A percentile compares a stretch with the other conserved stretches of the same genome.
These are phyloP conservation scores for Microplitis deprimator DNA, from an alignment of 2,888 invertebrate species.

Conservation along the genomic window DNA sequence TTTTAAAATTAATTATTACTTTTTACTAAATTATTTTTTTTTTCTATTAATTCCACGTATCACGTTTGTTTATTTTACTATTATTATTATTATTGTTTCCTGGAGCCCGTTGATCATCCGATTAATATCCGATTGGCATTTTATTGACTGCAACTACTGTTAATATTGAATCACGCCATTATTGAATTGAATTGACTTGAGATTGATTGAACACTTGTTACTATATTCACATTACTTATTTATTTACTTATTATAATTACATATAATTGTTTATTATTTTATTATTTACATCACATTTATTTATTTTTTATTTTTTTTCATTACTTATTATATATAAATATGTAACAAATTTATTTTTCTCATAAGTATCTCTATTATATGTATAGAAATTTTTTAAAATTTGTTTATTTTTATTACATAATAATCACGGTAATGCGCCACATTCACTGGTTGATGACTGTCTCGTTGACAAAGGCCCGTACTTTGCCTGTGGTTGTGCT, in stretches of 20 bases:
- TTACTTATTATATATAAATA: constrained; percentile 40
- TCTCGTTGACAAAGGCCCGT: constrained; percentile 69
- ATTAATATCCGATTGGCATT: constrained; percentile 60
- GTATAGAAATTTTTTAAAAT: constrained; percentile 52
- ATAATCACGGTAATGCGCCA: constrained; percentile 70
- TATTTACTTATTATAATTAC: constrained; percentile 42
- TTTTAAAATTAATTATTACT: not conserved
- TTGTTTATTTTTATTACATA: constrained; percentile 64
- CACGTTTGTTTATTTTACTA: constrained; percentile 12
- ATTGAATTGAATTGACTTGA: constrained; percentile 56
- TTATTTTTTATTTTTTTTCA: constrained; percentile 37
- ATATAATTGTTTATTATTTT: constrained; percentile 44
- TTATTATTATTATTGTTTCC: constrained; percentile 3
- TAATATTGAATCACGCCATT: constrained; percentile 60
- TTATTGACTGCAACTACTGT: constrained; percentile 62
- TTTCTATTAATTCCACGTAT: constrained; percentile 30
- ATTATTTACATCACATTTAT: constrained; percentile 49
- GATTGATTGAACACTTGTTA: constrained; percentile 59
- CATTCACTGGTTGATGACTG: constrained; percentile 69
- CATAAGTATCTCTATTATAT: constrained; percentile 52
- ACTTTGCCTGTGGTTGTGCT: constrained; percentile 71
- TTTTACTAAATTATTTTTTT: constrained; percentile 7
- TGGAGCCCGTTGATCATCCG: constrained; percentile 45
- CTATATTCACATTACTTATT: constrained; percentile 45
- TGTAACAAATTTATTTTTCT: constrained; percentile 18